phyloP scores from a whole-genome alignment of 2,888 invertebrate genomes.

The Boloria selene region DNA sequence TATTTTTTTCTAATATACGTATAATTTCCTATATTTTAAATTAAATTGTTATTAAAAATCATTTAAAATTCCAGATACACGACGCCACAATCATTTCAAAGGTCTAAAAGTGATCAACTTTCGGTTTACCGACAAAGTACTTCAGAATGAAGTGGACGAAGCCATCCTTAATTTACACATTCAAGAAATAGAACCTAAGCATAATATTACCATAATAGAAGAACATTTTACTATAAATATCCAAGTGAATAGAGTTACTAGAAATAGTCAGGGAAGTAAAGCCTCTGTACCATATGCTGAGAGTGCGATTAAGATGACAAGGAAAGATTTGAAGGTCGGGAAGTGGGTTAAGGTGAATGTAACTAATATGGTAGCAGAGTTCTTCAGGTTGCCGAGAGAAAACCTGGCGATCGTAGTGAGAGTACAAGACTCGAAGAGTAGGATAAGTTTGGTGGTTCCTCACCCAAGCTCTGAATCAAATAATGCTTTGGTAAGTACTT shows the following conservation, averaged over 20 bases:
- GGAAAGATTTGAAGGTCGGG: constrained; percentile 79
- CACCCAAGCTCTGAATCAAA: constrained; percentile 83
- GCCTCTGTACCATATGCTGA: constrained; percentile 68
- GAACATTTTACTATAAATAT: constrained; percentile 66
- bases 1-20: background rate
- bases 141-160: constrained; percentile 86
- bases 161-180: constrained; percentile 88
- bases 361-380: constrained; percentile 88
- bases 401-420: constrained; percentile 90
- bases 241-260: constrained; percentile 71
- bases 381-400: constrained; percentile 88
- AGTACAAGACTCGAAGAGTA: constrained; percentile 83
- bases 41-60: background rate
- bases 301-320: constrained; percentile 71
- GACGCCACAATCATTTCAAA: constrained; percentile 85
- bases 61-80: constrained; percentile 80
- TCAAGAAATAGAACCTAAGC: constrained; percentile 69
- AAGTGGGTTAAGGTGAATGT: constrained; percentile 90
- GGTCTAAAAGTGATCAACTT: constrained; percentile 87
- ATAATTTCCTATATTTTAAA: background rate
- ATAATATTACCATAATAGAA: constrained; percentile 61
- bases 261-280: constrained; percentile 67
- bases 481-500: constrained; percentile 69
- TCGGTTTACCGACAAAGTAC: constrained; percentile 86
- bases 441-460: constrained; percentile 86